Evolutionary conservation across 1,140 invertebrate species (phyloP), one percentile per base, ranked within the genome.

Genomic region (Drosophila pruinosa): DNA sequence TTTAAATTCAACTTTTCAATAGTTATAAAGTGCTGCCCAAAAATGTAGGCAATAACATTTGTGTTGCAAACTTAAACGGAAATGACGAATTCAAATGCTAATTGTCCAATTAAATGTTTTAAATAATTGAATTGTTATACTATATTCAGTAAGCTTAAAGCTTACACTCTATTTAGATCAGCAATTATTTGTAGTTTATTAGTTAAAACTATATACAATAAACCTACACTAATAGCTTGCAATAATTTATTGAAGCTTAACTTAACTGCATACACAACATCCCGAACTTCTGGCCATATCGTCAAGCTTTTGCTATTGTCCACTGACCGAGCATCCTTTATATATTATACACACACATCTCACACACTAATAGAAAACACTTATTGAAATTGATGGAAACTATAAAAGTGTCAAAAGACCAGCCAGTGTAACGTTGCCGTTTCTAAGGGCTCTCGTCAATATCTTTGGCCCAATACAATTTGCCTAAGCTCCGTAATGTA

Each of bases 381-480:
- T 88, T 86, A 85, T 77, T 85, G 81, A 85, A 80, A 85, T 77
- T 75, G 69, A 81, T 48, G 41, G 82, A 88, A 86, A 86, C 82
- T 78, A 75, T 86, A 86, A 77, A 86, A 86, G 82, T 86, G 82
- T 86, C 78, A 81, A 81, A 75, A 78, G 82, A 69, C 43, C 58
- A 77, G 58, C 39, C 41, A 15, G 38, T 36, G n/a, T 38, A 38
- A 19, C 45, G 22, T 43, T 15, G 17, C 56, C 34, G 26, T 22
- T 73, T 54, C 59, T 47, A 63, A 57, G 63, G 57, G 17, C 52
- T 58, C 36, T 59, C 36, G 34, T 63, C 48, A 61, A 71, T 58
- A 63, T 77, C 45, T 73, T 68, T 67, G 7, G 64, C 43, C 43
- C 10, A 8, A 36, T 7, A 47, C 72, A 78, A 75, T 71, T 74